Conservation (phyloP, 2,113 vertebrate species). For the Etia nguti region DNA sequence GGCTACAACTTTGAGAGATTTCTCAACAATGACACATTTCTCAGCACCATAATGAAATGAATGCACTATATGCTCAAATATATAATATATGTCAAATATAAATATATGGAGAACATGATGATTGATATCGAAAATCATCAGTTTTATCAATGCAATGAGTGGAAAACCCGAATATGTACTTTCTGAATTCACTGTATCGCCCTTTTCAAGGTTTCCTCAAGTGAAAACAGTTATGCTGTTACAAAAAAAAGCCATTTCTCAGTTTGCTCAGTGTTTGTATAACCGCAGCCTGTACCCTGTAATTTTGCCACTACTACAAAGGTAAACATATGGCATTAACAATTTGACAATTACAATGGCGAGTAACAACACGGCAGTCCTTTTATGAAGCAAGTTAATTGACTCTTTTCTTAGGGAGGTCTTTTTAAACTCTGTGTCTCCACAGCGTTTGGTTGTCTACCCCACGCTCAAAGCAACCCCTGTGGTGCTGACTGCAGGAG, state of each 20-base stretch:
- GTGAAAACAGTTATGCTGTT: background rate
- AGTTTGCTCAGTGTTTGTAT: background rate
- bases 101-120: background rate
- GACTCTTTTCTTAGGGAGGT: background rate
- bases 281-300: background rate
- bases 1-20: fast-evolving
- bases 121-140: background rate
- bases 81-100: background rate
- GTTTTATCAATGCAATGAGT: background rate
- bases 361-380: background rate
- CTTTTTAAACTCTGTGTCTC: background rate
- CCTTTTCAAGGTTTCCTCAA: background rate
- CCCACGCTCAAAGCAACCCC: background rate
- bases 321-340: background rate
- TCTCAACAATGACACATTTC: background rate
- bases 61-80: background rate
- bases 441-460: background rate
- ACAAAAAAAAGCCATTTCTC: background rate
- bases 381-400: constrained; percentile 4
- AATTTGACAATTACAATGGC: background rate
- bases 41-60: background rate
- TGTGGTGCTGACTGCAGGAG: background rate
- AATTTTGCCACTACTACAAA: background rate
- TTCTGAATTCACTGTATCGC: background rate
- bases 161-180: background rate